Percentiles rank a stretch among this genome's conserved stretches.
phyloP scores from a whole-genome alignment of 1,140 invertebrate genomes.

The Frieseomelitta varia region DNA sequence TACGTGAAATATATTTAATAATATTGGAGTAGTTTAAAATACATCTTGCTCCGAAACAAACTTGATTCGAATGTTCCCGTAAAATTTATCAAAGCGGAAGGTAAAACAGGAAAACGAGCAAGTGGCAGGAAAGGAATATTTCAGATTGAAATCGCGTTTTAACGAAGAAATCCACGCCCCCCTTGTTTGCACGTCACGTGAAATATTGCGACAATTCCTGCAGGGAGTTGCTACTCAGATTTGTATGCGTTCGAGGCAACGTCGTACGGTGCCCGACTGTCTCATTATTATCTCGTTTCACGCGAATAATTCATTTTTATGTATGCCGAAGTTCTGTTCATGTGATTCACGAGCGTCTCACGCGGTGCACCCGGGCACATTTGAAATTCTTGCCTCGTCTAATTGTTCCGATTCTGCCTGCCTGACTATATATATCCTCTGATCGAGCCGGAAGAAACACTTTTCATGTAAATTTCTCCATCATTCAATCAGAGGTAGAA shows the following conservation, averaged over 20 bases:
- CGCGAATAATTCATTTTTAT: slow-evolving; percentile 71
- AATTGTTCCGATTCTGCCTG: neutral
- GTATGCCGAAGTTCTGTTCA: slow-evolving; percentile 53
- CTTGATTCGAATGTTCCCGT: neutral
- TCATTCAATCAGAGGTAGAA: neutral
- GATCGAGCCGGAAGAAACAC: neutral
- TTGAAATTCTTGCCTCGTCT: slow-evolving; percentile 14
- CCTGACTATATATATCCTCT: neutral
- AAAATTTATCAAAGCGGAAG: neutral
- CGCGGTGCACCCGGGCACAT: slow-evolving; percentile 10
- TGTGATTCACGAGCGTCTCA: slow-evolving; percentile 60
- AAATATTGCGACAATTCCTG: slow-evolving; percentile 61
- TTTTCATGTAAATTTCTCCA: neutral
- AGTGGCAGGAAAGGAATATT: slow-evolving; percentile 45
- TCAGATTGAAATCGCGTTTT: slow-evolving; percentile 46
- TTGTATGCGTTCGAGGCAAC: slow-evolving; percentile 41
- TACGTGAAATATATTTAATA: too few relatives aligned
- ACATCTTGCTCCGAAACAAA: neutral
- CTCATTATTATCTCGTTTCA: slow-evolving; percentile 69
- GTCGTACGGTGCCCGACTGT: slow-evolving; percentile 39
- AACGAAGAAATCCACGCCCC: slow-evolving; percentile 48
- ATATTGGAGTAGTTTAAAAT: neutral
- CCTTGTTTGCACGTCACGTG: slow-evolving; percentile 63
- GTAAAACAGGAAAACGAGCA: neutral
- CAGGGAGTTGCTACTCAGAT: slow-evolving; percentile 21